Conservation (phyloP, 2,888 invertebrate species). For the Bursaphelenchus okinawaensis region DNA sequence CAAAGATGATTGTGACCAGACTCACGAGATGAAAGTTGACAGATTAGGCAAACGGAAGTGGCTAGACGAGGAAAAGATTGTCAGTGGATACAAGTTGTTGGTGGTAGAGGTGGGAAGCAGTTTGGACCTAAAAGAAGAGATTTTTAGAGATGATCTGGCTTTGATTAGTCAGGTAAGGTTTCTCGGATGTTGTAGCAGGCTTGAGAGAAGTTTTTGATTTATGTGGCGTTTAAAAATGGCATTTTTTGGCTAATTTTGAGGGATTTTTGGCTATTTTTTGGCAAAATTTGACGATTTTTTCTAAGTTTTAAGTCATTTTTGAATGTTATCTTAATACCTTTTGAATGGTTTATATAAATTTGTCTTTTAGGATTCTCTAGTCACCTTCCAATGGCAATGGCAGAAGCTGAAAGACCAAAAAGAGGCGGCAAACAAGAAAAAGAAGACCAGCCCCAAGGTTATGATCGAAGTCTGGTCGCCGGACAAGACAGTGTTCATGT, state of each 20-base stretch:
- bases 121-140: constrained; percentile 53
- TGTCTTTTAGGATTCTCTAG: constrained; percentile 23
- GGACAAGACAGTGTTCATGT: constrained; percentile 16
- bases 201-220: constrained; percentile 11
- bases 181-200: too few relatives aligned
- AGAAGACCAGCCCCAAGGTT: constrained; percentile 36
- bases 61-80: background rate
- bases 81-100: constrained; percentile 15
- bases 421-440: constrained; percentile 10
- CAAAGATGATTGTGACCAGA: constrained; percentile 9
- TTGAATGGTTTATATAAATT: constrained; percentile 12
- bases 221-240: too few relatives aligned
- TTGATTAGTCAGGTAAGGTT: constrained; percentile 31
- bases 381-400: constrained; percentile 33
- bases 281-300: too few relatives aligned
- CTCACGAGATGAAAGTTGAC: constrained; percentile 19
- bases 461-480: constrained; percentile 28
- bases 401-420: background rate
- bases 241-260: too few relatives aligned
- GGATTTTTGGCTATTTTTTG: too few relatives aligned
- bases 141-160: constrained; percentile 43
- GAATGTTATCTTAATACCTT: constrained; percentile 5
- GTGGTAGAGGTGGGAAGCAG: constrained; percentile 34
- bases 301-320: background rate
- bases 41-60: background rate